phyloP scores from a whole-genome alignment of 2,888 invertebrate genomes.

The Uropetala carovei region DNA sequence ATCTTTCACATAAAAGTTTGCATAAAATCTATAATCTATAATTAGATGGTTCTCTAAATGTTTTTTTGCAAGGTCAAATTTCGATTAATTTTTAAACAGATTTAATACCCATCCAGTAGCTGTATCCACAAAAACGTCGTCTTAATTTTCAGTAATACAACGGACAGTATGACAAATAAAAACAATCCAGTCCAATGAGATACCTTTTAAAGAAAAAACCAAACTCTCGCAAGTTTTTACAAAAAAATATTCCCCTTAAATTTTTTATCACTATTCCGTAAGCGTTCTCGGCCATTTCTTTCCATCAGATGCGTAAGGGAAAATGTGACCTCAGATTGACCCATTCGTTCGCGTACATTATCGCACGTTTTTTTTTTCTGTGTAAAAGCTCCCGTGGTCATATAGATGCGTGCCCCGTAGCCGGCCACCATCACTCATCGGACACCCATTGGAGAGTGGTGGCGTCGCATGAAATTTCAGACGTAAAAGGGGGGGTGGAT shows the following conservation, averaged over 20 bases:
- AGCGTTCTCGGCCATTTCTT: neutral
- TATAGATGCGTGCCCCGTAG: neutral
- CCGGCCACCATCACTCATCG: conserved; percentile 30
- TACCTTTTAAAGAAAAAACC: neutral
- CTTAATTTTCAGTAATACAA: neutral
- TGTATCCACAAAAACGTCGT: neutral
- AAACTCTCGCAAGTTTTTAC: neutral
- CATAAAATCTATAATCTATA: too few relatives aligned
- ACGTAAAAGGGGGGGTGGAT: conserved; percentile 4
- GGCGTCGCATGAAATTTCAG: conserved; percentile 49
- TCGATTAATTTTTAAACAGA: neutral
- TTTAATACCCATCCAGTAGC: neutral
- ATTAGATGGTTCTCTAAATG: neutral
- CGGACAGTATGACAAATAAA: neutral
- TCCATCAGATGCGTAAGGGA: neutral
- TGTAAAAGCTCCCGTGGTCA: neutral
- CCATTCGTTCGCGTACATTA: neutral
- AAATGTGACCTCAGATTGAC: neutral
- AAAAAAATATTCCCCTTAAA: neutral
- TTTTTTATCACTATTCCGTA: neutral
- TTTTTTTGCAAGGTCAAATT: neutral
- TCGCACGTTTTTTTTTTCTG: neutral
- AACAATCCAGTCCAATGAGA: neutral
- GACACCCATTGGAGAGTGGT: neutral
- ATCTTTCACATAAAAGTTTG: too few relatives aligned